A percentile compares a stretch with the other conserved stretches of the same genome.
Conservation (phyloP, 2,888 invertebrate species). For the Alsophila aescularia region DNA sequence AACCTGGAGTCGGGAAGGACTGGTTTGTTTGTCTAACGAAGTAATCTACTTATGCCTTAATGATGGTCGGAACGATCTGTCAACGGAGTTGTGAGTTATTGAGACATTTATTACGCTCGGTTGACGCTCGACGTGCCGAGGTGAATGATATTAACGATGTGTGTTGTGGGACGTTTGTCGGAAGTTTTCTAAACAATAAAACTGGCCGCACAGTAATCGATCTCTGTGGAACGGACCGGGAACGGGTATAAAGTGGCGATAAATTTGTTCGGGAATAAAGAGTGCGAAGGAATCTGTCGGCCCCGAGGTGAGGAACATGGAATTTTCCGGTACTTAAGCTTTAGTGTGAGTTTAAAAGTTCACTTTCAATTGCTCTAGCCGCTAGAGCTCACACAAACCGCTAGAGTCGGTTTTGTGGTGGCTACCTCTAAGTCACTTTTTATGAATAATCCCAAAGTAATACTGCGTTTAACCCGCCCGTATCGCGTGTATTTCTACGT, state of each 20-base stretch:
- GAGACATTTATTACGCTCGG: slow-evolving; percentile 58
- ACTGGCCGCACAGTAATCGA: slow-evolving; percentile 45
- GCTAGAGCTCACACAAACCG: too few species aligned
- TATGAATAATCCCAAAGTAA: too few species aligned
- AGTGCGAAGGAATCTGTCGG: slow-evolving; percentile 41
- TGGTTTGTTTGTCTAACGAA: slow-evolving; percentile 45
- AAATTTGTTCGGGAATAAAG: slow-evolving; percentile 51
- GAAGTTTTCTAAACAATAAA: slow-evolving; percentile 51
- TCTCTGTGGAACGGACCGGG: slow-evolving; percentile 37
- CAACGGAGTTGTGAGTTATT: slow-evolving; percentile 53
- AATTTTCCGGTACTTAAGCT: slow-evolving; percentile 43
- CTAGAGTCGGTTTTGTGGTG: too few species aligned
- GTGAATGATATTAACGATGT: slow-evolving; percentile 52
- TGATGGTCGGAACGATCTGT: slow-evolving; percentile 56
- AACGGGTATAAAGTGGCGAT: slow-evolving; percentile 52
- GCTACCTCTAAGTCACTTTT: too few species aligned
- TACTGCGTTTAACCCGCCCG: too few species aligned
- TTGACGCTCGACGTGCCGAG: slow-evolving; percentile 53
- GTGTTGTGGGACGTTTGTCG: slow-evolving; percentile 39
- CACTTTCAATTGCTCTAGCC: too few species aligned
- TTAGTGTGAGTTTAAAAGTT: neutral
- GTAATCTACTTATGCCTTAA: slow-evolving; percentile 58
- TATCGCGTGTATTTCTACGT: too few species aligned
- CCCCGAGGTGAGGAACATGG: slow-evolving; percentile 52
- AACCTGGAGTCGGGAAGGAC: slow-evolving; percentile 18